Percentiles rank a stretch among this genome's conserved stretches.
phyloP scores from a whole-genome alignment of 2,888 invertebrate species.

The Saturnia pavonia region DNA sequence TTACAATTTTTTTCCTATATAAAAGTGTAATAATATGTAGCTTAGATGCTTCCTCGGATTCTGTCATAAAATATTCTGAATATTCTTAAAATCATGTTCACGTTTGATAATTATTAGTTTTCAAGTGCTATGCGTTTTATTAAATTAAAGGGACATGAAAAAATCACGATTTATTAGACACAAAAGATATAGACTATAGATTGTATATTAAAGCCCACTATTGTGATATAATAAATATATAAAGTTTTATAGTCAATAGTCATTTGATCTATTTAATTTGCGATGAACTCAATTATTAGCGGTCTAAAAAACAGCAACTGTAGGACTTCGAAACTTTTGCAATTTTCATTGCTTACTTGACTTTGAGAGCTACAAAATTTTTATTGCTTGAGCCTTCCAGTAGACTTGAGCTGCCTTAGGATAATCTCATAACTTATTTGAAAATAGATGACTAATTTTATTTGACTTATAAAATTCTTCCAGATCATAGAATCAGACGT shows the following conservation, averaged over 20 bases:
- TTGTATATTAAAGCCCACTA: neutral
- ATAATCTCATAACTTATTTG: neutral
- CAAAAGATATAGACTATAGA: too few relatives aligned
- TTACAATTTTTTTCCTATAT: too few relatives aligned
- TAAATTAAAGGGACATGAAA: neutral
- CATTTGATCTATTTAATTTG: neutral
- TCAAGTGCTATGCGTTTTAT: too few relatives aligned
- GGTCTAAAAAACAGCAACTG: neutral
- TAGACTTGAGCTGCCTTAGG: too few relatives aligned
- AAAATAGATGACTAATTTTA: neutral
- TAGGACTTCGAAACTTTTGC: neutral
- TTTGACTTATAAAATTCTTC: neutral
- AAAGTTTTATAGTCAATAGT: neutral
- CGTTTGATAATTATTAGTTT: too few relatives aligned
- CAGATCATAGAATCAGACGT: too few relatives aligned
- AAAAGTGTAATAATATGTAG: too few relatives aligned
- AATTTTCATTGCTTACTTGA: neutral
- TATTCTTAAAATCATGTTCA: too few relatives aligned
- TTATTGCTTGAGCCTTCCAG: too few relatives aligned
- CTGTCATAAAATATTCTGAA: too few relatives aligned
- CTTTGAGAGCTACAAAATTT: too few relatives aligned
- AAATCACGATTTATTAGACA: neutral
- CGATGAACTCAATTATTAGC: neutral
- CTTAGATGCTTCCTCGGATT: too few relatives aligned
- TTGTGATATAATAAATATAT: neutral